Base-by-base conservation (phyloP, 2,797 vertebrate species). In the Catharus ustulatus region DNA sequence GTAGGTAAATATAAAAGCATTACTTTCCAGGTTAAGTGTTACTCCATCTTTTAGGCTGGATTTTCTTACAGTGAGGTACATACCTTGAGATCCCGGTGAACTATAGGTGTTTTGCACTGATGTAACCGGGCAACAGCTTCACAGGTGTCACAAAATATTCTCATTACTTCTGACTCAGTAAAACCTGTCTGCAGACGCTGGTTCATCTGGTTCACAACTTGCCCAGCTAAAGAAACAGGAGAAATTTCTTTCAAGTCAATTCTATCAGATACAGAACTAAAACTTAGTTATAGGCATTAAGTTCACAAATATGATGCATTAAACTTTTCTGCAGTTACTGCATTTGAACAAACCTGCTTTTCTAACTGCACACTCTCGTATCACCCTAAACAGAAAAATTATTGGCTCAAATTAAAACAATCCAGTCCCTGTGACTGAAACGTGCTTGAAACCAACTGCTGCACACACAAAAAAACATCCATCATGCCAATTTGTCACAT, bases 151-250 rank as follows among this genome's bases (percentile, higher is more conserved):
- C 99, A 99, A 96, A 99, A 99, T 96, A 99, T 98, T 83, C 98
- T 98, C 79, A 99, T 97, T 20, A 99, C 98, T 97, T 99, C 99
- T 0, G 98, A 89, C 96, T 99, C 99, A 0, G 97, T 98, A 95
- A 99, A 99, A 72, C 99, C 99, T 18, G 98, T 98, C 54, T 98
- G 99, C 76, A 99, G 94, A 61, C 98, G 98, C 98, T 99, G 99
- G 93, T 99, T 99, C 99, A 99, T 99, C 97, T 99, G 99, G 97
- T 99, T 99, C 94, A 99, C 99, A 84, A 99, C 98, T 87, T 99
- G 99, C n/a, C 99, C 99, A 82, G 98, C 98, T 99, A 87, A 48
- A 93, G 71, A 79, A 75, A 63, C 5, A 48, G 11, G 6, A 6
- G 22, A 64, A 66, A 36, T 20, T 20, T 20, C 29, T 36, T 59